Evolutionary conservation across 2,888 invertebrate genomes (phyloP).

Genomic region (Ornithoptera alexandrae): DNA sequence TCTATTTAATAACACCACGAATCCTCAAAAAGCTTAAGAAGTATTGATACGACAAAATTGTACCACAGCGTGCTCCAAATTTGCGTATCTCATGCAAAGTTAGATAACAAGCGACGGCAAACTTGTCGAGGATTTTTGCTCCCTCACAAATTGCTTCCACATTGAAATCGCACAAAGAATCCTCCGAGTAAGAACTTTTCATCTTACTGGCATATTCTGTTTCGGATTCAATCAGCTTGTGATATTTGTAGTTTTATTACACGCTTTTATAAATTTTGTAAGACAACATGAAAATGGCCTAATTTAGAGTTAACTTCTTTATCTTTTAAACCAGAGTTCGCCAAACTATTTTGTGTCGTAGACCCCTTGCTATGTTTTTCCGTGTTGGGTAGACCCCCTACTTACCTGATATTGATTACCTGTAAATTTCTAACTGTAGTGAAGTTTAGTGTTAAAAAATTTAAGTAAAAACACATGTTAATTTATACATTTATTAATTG

Average conservation of each 20-base stretch:
- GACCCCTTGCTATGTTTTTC: too few relatives aligned
- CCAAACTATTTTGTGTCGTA: too few relatives aligned
- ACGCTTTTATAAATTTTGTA: too few relatives aligned
- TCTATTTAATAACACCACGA: constrained; percentile 17
- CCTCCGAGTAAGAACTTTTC: constrained; percentile 22
- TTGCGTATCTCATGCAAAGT: constrained; percentile 29
- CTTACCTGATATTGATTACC: too few relatives aligned
- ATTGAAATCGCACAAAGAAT: constrained; percentile 30
- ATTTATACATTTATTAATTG: too few relatives aligned
- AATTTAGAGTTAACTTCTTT: too few relatives aligned
- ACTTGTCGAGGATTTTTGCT: constrained; percentile 30
- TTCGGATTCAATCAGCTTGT: constrained; percentile 24
- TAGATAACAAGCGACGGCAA: constrained; percentile 33
- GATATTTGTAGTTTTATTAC: constrained; percentile 4
- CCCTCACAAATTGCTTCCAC: constrained; percentile 30
- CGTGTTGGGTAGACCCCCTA: too few relatives aligned
- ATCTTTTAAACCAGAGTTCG: too few relatives aligned
- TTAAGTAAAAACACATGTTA: too few relatives aligned
- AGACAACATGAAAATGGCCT: too few relatives aligned
- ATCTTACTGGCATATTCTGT: constrained; percentile 25
- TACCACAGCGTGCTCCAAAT: constrained; percentile 32
- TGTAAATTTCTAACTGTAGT: too few relatives aligned
- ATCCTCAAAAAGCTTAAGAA: constrained; percentile 16
- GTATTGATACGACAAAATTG: constrained; percentile 27
- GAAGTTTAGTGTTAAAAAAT: too few relatives aligned